Percentiles rank a stretch among this genome's conserved stretches.
These are phyloP conservation scores for Acestrorhynchus altus DNA, from an alignment of 2,797 vertebrate species.

Conservation along the genomic window DNA sequence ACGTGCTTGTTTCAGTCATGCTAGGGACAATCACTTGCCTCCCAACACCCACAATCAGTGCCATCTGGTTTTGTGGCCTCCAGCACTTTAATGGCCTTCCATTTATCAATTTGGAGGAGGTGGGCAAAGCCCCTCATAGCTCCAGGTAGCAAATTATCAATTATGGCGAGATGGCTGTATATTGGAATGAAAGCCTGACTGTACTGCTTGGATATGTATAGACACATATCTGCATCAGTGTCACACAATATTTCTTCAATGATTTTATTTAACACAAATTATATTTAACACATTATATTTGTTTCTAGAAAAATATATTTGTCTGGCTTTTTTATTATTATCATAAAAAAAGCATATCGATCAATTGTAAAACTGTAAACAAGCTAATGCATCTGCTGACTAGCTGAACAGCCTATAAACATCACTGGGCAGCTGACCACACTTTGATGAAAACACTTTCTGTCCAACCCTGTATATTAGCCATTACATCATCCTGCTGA, in stretches of 20 bases:
- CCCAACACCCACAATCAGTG: conserved; percentile 61
- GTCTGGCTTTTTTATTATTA: no score
- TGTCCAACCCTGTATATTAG: no score
- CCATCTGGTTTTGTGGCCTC: conserved; percentile 65
- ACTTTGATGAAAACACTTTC: no score
- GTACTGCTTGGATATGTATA: background rate
- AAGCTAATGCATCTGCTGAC: no score
- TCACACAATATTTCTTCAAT: background rate
- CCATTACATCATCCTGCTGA: no score
- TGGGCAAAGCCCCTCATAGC: conserved; percentile 39
- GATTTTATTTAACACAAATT: no score
- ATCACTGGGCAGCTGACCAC: no score
- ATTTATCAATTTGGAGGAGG: conserved; percentile 60
- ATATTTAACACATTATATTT: no score
- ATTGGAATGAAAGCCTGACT: background rate
- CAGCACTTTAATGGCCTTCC: conserved; percentile 58
- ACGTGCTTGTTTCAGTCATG: conserved; percentile 57
- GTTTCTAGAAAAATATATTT: no score
- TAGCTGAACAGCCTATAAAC: no score
- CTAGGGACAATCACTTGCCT: conserved; percentile 64
- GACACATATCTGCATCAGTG: background rate
- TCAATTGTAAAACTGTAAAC: no score
- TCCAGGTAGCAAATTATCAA: conserved; percentile 59
- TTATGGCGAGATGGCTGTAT: conserved; percentile 24
- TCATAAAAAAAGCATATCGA: no score